Evolutionary conservation across 2,888 invertebrate species (phyloP), one percentile per base, ranked within the genome.

Genomic region (Hoplodrina blanda): DNA sequence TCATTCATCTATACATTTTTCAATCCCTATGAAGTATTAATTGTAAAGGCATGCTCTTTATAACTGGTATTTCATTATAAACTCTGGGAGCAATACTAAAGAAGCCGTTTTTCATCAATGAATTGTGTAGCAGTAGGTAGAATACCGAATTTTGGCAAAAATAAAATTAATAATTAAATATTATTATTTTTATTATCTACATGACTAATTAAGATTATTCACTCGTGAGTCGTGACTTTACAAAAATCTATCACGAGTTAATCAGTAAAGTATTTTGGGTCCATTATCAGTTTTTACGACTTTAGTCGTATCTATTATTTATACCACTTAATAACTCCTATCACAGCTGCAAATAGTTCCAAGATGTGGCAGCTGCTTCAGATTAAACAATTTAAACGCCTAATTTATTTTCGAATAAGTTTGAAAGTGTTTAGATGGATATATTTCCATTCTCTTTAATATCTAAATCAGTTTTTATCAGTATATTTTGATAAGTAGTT

Each of bases 221-320:
- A 54, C 50, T 30, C n/a, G 33, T 69, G 53, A 54, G 46, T 30
- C n/a, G 33, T 69, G 53, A 74, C n/a, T 62, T 19, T 25, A 33
- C 11, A 30, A 49, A 49, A 74, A 52, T 46, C 13, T 33, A 57
- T 67, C 4, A 49, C 6, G 3, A 56, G 3, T 53, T 61, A 19
- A 76, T 69, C 70, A 20, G 2, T 49, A 17, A 52, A 71, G 25
- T 49, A 33, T 74, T 59, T 69, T 25, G 11, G n/a, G 8, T 44
- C 19, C 4, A 59, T 62, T 70, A 76, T 30, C 50, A 60, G 33
- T 46, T 52, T 46, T 67, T 54, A 60, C 50, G 20, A 20, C 11
- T 52, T 19, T 49, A 5, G 15, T 25, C 7, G 15, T 73, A 13
- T 54, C 30, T 62, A 11, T 8, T 53, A 15, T 54, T 8, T 53